Evolutionary conservation across 2,888 invertebrate species (phyloP), one percentile per base, ranked within the genome.

Genomic region (Panzeria rudis): DNA sequence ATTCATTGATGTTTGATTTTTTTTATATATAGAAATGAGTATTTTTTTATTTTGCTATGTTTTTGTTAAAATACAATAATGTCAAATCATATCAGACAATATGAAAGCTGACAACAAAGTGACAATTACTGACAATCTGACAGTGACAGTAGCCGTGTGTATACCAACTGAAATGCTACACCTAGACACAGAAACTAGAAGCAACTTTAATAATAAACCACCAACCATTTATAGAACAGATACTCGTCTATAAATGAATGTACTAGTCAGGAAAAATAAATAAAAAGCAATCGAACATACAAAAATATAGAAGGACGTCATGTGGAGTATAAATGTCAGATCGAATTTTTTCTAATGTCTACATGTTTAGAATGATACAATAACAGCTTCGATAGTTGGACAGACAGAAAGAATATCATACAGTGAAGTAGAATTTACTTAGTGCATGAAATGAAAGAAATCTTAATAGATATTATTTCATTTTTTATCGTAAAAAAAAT

Each of bases 81-180:
- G 75, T 83, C 76, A 75, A 85, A 83, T 83, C 80, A 77, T 52
- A 78, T 78, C 78, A 79, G 61, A 52, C 71, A 83, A 83, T 86
- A 71, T 66, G 73, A 88, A 88, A 91, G 88, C 90, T 89, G 90
- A 89, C 89, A 89, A 80, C 71, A 90, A 89, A 89, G 89, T 90
- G 90, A 90, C 90, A 91, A 90, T 90, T 90, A 90, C 89, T 89
- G 89, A 88, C 89, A 88, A 77, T 75, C 64, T 75, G 73, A 81
- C 69, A 59, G 62, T 82, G 81, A 75, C 86, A 84, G 84, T 80
- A 79, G 79, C 80, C 66, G 56, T 76, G 64, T 44, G 68, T 59
- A 32, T 64, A 47, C 2, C 23, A 20, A 41, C 38, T 52, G 50
- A 47, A 61, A 78, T 56, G 54, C 81, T 80, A 80, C 64, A 80